phyloP scores from a whole-genome alignment of 2,888 invertebrate genomes.

The Caradrina kadenii region DNA sequence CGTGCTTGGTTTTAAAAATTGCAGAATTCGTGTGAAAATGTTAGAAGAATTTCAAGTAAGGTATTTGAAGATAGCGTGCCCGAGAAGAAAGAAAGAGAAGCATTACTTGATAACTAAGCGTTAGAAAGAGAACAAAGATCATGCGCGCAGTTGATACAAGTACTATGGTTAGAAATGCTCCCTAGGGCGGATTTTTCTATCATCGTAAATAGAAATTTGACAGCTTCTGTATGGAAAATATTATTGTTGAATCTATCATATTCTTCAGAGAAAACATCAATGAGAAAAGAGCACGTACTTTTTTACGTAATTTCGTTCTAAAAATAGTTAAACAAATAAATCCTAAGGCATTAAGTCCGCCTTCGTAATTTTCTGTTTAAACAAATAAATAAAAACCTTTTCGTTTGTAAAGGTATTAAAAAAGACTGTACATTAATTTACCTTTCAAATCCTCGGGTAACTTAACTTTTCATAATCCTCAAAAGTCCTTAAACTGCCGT shows the following conservation, averaged over 20 bases:
- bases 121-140: background rate
- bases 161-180: background rate
- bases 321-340: background rate
- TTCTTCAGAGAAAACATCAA: too few species aligned
- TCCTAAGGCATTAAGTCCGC: too few species aligned
- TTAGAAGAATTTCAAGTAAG: background rate
- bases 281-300: too few species aligned
- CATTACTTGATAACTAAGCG: too few species aligned
- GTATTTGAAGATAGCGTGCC: background rate
- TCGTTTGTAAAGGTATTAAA: background rate
- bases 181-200: too few species aligned
- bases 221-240: too few species aligned
- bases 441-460: slow-evolving; percentile 13
- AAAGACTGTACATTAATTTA: background rate
- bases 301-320: background rate
- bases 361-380: too few species aligned
- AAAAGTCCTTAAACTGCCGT: slow-evolving; percentile 23
- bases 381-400: background rate
- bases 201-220: too few species aligned
- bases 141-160: background rate
- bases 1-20: background rate
- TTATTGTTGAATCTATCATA: too few species aligned
- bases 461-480: slow-evolving; percentile 24
- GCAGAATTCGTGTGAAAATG: background rate
- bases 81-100: background rate